Percentiles rank a stretch among this genome's conserved stretches.
Conservation (phyloP, 2,888 invertebrate species). For the Lysandra coridon region DNA sequence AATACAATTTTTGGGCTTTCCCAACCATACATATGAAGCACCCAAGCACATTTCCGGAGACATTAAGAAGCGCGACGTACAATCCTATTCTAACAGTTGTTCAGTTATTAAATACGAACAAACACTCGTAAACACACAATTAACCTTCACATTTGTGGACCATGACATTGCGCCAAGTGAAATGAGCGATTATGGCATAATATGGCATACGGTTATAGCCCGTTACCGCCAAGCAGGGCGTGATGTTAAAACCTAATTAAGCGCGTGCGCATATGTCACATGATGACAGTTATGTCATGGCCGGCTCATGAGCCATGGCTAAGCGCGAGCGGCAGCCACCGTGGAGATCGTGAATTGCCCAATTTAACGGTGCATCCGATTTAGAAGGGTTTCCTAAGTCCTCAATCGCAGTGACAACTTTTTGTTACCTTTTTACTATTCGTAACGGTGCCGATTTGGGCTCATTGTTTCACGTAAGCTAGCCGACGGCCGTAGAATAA, state of each 20-base stretch:
- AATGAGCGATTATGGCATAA: constrained; percentile 40
- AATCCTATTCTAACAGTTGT: not conserved
- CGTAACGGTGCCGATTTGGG: constrained; percentile 22
- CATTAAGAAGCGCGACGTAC: not conserved
- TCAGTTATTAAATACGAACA: constrained; percentile 12
- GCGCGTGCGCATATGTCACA: constrained; percentile 66
- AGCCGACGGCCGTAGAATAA: not conserved
- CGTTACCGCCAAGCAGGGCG: constrained; percentile 50
- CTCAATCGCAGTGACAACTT: constrained; percentile 22
- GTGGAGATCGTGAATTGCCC: constrained; percentile 65
- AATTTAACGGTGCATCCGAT: constrained; percentile 71
- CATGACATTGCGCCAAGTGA: constrained; percentile 37
- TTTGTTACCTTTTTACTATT: constrained; percentile 15
- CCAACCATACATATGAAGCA: not conserved
- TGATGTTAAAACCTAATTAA: constrained; percentile 52
- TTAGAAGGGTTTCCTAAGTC: constrained; percentile 38
- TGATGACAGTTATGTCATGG: constrained; percentile 70
- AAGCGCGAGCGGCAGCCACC: constrained; percentile 55
- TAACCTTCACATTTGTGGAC: constrained; percentile 13
- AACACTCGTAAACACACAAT: constrained; percentile 4
- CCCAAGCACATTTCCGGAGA: not conserved
- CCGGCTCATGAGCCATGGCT: constrained; percentile 45
- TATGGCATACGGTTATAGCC: constrained; percentile 43
- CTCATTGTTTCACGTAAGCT: constrained; percentile 22
- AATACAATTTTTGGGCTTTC: not conserved